Evolutionary conservation across 2,888 invertebrate species (phyloP).

Genomic region (Erynnis tages): DNA sequence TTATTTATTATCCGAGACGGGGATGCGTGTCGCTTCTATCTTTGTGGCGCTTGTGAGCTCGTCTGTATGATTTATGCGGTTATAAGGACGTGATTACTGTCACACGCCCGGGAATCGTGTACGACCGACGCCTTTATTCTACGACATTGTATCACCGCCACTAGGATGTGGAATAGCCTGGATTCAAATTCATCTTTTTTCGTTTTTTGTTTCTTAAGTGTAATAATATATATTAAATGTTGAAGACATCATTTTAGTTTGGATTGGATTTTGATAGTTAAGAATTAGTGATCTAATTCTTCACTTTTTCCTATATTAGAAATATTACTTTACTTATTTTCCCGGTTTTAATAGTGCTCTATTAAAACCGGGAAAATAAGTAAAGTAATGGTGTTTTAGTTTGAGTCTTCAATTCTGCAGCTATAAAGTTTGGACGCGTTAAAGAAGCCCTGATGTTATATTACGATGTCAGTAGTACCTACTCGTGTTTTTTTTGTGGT

Average conservation of each 20-base stretch:
- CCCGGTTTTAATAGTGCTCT: too few species aligned
- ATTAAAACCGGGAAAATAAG: too few species aligned
- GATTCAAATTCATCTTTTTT: not conserved
- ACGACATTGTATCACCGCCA: constrained; percentile 7
- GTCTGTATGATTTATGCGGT: constrained; percentile 73
- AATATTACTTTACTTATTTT: too few species aligned
- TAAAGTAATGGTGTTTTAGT: too few species aligned
- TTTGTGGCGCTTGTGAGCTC: constrained; percentile 75
- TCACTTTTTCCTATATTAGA: too few species aligned
- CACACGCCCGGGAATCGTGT: constrained; percentile 49
- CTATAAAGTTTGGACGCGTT: too few species aligned
- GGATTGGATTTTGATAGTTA: too few species aligned
- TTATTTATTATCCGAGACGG: constrained; percentile 75
- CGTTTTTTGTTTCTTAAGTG: too few species aligned
- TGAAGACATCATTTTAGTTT: too few species aligned
- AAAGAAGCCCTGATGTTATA: constrained; percentile 18
- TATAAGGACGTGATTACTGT: constrained; percentile 74
- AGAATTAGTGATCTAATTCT: too few species aligned
- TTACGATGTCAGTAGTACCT: constrained; percentile 33
- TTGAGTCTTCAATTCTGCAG: too few species aligned
- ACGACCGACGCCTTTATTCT: constrained; percentile 22
- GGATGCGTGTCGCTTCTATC: constrained; percentile 75
- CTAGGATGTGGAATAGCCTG: constrained; percentile 4
- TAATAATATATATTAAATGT: too few species aligned
- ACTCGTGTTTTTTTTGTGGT: constrained; percentile 50